phyloP scores from a whole-genome alignment of 2,797 vertebrate species.

The Coluber constrictor region DNA sequence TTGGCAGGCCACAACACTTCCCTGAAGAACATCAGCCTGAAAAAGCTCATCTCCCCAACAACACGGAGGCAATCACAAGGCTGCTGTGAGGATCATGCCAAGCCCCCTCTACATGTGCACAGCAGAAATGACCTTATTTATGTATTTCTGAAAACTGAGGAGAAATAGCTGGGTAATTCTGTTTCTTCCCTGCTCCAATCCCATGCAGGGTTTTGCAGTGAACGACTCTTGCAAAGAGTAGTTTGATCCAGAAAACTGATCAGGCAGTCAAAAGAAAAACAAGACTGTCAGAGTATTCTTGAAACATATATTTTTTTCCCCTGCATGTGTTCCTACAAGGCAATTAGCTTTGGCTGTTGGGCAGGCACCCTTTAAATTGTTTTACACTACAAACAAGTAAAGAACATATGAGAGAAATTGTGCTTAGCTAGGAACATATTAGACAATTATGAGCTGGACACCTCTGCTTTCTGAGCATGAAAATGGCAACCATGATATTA shows the following conservation, averaged over 20 bases:
- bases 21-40: neutral
- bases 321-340: neutral
- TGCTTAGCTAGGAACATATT: neutral
- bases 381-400: neutral
- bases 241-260: neutral
- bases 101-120: neutral
- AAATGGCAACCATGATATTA: neutral
- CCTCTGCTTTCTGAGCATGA: neutral
- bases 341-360: neutral
- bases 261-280: neutral
- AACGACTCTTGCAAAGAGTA: neutral
- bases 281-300: neutral
- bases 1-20: neutral
- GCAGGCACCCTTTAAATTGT: neutral
- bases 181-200: neutral
- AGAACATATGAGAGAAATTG: neutral
- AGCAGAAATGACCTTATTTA: neutral
- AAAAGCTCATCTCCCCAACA: neutral
- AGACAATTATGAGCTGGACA: neutral
- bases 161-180: neutral
- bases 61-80: neutral
- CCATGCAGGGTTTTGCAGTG: neutral
- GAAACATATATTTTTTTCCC: neutral
- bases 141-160: neutral
- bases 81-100: neutral